Conservation (phyloP, 1,140 invertebrate species). For the Diorhabda sublineata region DNA sequence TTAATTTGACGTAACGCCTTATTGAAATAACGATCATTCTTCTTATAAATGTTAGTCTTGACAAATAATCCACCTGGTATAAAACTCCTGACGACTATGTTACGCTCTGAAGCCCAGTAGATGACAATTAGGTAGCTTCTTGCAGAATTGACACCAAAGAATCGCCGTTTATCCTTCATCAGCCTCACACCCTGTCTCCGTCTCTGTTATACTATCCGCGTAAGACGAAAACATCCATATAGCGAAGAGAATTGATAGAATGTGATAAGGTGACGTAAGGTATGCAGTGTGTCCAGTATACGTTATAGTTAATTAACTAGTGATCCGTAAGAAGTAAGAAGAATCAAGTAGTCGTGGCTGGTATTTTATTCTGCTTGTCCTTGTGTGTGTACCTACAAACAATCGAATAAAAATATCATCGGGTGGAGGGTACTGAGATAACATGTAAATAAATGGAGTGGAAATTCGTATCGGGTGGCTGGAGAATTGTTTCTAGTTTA, state of each 20-base stretch:
- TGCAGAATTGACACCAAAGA: conserved; percentile 1
- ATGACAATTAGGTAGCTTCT: conserved; percentile 2
- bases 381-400: neutral
- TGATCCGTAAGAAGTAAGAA: conserved; percentile 2
- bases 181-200: neutral
- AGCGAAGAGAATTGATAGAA: neutral
- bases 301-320: conserved; percentile 2
- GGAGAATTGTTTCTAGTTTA: too few relatives aligned
- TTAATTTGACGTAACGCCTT: too few relatives aligned
- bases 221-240: neutral
- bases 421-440: too few relatives aligned
- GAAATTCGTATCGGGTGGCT: too few relatives aligned
- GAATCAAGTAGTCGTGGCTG: neutral
- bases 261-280: conserved; percentile 1
- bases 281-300: neutral
- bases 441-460: too few relatives aligned
- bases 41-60: too few relatives aligned
- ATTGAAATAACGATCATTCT: too few relatives aligned
- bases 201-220: neutral
- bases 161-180: neutral
- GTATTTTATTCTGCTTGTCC: conserved; percentile 1
- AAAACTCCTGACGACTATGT: neutral
- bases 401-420: neutral
- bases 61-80: neutral
- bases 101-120: neutral